Conservation (phyloP, 1,140 invertebrate genomes). For the Scylla paramamosain region DNA sequence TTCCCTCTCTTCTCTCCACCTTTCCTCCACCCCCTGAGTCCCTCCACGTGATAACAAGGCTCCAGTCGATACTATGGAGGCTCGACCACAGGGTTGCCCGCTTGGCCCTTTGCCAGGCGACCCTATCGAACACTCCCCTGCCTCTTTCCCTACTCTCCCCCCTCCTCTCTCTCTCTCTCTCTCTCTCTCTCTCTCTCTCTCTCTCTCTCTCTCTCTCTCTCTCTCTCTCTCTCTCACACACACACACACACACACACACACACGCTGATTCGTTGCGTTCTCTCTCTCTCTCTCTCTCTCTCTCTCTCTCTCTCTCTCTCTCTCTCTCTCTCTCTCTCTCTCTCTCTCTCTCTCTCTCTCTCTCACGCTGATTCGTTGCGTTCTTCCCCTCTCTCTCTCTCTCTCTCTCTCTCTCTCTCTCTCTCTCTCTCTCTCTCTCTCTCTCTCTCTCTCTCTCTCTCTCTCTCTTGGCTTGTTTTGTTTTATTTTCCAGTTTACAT, state of each 20-base stretch:
- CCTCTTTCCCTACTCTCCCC: neutral
- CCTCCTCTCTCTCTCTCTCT: neutral
- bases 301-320: neutral
- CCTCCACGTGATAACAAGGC: neutral
- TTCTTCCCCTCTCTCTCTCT: too few relatives aligned
- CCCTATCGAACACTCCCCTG: neutral
- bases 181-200: neutral
- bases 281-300: neutral
- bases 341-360: neutral
- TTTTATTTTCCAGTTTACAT: too few relatives aligned
- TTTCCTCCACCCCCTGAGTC: neutral
- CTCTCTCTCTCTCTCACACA: neutral
- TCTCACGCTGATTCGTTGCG: neutral
- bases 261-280: too few relatives aligned
- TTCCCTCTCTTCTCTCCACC: too few relatives aligned
- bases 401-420: too few relatives aligned
- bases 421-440: too few relatives aligned
- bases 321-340: neutral
- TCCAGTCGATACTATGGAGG: neutral
- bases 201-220: neutral
- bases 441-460: too few relatives aligned
- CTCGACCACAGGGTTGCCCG: neutral
- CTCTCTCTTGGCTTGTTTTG: too few relatives aligned
- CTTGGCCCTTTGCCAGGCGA: neutral
- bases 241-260: too few relatives aligned